These are phyloP conservation scores for Eristalis intricaria DNA, from an alignment of 2,888 invertebrate genomes.

Conservation along the genomic window DNA sequence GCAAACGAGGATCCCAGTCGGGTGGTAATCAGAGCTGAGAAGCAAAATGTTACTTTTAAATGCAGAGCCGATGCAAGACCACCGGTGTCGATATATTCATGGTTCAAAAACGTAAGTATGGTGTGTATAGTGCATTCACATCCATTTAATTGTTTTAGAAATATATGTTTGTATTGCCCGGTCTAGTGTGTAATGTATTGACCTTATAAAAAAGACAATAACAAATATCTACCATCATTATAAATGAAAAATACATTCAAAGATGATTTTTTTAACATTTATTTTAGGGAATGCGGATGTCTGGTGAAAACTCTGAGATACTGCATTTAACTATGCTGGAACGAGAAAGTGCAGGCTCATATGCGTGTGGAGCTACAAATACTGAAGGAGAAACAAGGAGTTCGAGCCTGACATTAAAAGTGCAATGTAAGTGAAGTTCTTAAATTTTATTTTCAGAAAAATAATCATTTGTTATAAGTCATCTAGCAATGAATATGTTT, in stretches of 20 bases:
- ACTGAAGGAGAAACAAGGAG: constrained; percentile 91
- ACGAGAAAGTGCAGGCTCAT: constrained; percentile 88
- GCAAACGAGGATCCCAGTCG: constrained; percentile 86
- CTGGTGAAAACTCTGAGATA: constrained; percentile 82
- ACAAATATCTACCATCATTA: too few relatives aligned
- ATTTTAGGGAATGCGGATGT: constrained; percentile 81
- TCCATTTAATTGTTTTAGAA: neutral
- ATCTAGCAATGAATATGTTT: too few relatives aligned
- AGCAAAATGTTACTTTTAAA: constrained; percentile 88
- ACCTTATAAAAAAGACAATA: too few relatives aligned
- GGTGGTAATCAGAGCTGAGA: constrained; percentile 84
- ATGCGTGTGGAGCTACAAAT: constrained; percentile 91
- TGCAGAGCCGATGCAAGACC: constrained; percentile 92
- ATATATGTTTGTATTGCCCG: neutral
- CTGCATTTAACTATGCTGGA: constrained; percentile 87
- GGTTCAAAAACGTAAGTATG: constrained; percentile 88
- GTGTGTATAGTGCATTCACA: constrained; percentile 78
- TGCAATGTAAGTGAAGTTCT: constrained; percentile 87
- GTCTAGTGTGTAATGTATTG: too few relatives aligned
- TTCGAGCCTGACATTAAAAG: constrained; percentile 86
- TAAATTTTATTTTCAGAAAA: neutral
- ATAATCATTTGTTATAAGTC: too few relatives aligned
- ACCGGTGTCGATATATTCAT: constrained; percentile 87
- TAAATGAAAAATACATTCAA: too few relatives aligned
- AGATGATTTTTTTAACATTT: neutral